Conservation (phyloP, 2,797 vertebrate genomes). For the Kryptolebias ocellatus region DNA sequence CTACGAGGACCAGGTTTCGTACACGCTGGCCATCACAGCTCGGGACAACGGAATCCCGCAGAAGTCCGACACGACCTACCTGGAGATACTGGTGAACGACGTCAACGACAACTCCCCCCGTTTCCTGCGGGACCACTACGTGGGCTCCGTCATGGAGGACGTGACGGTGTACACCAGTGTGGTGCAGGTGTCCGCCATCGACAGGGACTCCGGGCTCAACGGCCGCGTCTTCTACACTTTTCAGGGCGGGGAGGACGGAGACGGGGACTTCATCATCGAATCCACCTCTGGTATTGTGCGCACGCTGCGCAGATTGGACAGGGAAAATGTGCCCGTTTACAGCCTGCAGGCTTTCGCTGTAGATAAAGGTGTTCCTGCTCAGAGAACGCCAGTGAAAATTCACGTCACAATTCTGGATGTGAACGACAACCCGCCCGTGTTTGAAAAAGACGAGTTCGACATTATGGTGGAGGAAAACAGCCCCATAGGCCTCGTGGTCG, state of each 20-base stretch:
- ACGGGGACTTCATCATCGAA: constrained; percentile 95
- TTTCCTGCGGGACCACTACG: constrained; percentile 90
- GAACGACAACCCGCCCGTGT: constrained; percentile 96
- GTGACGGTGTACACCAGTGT: constrained; percentile 94
- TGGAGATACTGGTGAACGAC: constrained; percentile 95
- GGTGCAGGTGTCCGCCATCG: constrained; percentile 92
- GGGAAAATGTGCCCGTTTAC: constrained; percentile 92
- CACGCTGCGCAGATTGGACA: constrained; percentile 89
- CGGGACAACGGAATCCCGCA: constrained; percentile 96
- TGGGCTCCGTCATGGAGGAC: constrained; percentile 91
- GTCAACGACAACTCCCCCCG: constrained; percentile 95
- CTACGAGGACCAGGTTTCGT: constrained; percentile 96
- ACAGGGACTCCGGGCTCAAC: constrained; percentile 92
- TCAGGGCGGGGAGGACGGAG: constrained; percentile 92
- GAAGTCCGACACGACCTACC: constrained; percentile 96
- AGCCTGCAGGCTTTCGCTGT: constrained; percentile 87
- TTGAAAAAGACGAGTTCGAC: constrained; percentile 93
- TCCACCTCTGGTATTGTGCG: constrained; percentile 95
- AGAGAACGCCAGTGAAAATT: constrained; percentile 87
- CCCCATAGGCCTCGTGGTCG: constrained; percentile 92
- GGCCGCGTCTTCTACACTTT: constrained; percentile 96
- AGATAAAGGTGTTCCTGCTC: constrained; percentile 90
- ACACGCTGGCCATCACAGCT: constrained; percentile 94
- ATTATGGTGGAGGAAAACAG: constrained; percentile 96
- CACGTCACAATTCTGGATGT: constrained; percentile 91